Evolutionary conservation across 1,140 invertebrate genomes (phyloP), one percentile per base, ranked within the genome.

Genomic region (Phortica variegata): DNA sequence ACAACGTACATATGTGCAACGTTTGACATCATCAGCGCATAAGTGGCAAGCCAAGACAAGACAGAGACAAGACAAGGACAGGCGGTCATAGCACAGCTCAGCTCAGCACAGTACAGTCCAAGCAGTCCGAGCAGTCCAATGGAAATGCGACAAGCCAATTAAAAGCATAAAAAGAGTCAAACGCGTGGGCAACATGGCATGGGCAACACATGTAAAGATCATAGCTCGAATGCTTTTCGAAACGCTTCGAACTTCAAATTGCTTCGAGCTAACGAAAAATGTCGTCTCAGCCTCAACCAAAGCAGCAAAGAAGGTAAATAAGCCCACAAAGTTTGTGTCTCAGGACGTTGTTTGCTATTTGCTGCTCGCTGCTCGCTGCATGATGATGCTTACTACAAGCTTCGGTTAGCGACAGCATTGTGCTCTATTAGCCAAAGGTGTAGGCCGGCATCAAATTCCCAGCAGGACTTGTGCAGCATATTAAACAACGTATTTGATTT

Each of bases 121-220:
- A n/a, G n/a, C n/a, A n/a, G n/a, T n/a, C n/a, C n/a, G n/a, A n/a
- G n/a, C n/a, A n/a, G n/a, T 20, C 13, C 47, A 29, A 2, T 23
- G n/a, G 9, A 31, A 52, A 39, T 46, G 50, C 54, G 65, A 68
- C 62, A 66, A 60, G 63, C 68, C 66, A 71, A 71, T 71, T 71
- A 71, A 71, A 71, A 68, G 57, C 42, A 57, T 59, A 59, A 54
- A 47, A 52, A 59, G 26, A 54, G 44, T 39, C 42, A 18, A 19
- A 40, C 23, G 19, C 44, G 44, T 46, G 44, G 44, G 44, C 34
- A n/a, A n/a, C n/a, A 23, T 23, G 8, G 33, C 5, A 10, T 34
- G 12, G 33, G 33, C 33, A 7, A 29, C 6, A 12, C 26, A 29
- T 12, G 12, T 29, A 12, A 12, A 29, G 26, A 29, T 6, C 26